These are phyloP conservation scores for Muschampia plurimacula DNA, from an alignment of 2,888 invertebrate genomes.

Conservation along the genomic window DNA sequence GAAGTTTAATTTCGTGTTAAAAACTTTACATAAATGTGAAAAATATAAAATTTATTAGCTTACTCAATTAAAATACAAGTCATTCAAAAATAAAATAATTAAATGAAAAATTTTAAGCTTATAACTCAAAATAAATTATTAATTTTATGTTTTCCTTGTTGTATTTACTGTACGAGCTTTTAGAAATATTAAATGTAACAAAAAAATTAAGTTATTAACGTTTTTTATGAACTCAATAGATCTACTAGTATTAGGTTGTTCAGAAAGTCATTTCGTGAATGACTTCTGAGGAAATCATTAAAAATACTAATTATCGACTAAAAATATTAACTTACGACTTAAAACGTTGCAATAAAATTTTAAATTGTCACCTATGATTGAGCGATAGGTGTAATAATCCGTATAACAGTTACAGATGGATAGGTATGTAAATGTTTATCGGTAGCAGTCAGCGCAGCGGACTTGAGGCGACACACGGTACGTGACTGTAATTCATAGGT, in stretches of 20 bases:
- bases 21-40: not conserved
- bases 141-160: too few relatives aligned
- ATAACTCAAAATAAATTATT: too few relatives aligned
- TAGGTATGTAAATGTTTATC: conserved; percentile 28
- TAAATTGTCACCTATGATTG: not conserved
- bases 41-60: not conserved
- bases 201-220: too few relatives aligned
- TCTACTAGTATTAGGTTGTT: too few relatives aligned
- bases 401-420: conserved; percentile 27
- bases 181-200: too few relatives aligned
- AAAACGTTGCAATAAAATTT: not conserved
- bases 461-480: conserved; percentile 44
- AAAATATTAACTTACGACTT: too few relatives aligned
- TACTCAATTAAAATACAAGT: not conserved
- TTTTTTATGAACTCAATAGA: too few relatives aligned
- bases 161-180: too few relatives aligned
- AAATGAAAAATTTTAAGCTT: too few relatives aligned
- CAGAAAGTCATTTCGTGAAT: too few relatives aligned
- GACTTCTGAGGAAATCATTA: too few relatives aligned
- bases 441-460: conserved; percentile 45
- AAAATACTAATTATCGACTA: too few relatives aligned
- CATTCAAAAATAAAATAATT: not conserved
- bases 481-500: conserved; percentile 55
- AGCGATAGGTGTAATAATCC: conserved; percentile 18
- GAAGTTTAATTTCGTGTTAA: not conserved